Conservation (phyloP, 2,888 invertebrate species). For the Petrolisthes cinctipes region DNA sequence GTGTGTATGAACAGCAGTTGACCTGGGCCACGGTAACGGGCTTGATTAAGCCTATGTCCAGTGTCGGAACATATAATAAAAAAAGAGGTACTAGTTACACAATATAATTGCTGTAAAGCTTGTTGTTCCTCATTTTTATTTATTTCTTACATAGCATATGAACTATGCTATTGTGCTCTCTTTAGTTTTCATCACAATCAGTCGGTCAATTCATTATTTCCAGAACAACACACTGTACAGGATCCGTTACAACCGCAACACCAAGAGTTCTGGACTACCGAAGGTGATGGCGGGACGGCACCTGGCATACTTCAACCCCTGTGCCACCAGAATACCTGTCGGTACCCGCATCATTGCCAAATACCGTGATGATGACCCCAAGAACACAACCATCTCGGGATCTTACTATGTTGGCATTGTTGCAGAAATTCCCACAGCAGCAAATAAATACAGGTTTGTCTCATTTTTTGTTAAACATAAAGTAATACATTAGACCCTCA, state of each 20-base stretch:
- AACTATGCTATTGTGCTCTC: too few relatives aligned
- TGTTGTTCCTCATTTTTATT: too few relatives aligned
- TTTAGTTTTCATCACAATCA: too few relatives aligned
- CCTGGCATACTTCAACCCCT: constrained; percentile 69
- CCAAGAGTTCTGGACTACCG: constrained; percentile 29
- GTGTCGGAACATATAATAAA: too few relatives aligned
- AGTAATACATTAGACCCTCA: too few relatives aligned
- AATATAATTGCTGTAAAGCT: too few relatives aligned
- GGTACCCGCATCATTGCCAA: constrained; percentile 85
- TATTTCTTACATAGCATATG: too few relatives aligned
- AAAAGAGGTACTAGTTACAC: too few relatives aligned
- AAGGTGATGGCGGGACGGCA: constrained; percentile 52
- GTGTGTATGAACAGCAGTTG: too few relatives aligned
- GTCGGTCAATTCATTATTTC: too few relatives aligned
- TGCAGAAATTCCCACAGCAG: constrained; percentile 64
- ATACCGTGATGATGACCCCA: constrained; percentile 76
- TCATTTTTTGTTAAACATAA: not conserved
- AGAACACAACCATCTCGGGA: constrained; percentile 49
- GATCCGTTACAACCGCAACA: constrained; percentile 58
- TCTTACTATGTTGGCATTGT: constrained; percentile 64
- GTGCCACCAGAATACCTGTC: constrained; percentile 69
- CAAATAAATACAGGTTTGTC: constrained; percentile 56
- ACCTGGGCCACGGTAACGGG: too few relatives aligned
- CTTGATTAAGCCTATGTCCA: too few relatives aligned
- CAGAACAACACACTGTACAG: constrained; percentile 40